Evolutionary conservation across 1,140 invertebrate species (phyloP), one percentile per base, ranked within the genome.

Genomic region (Saccostrea cuccullata): DNA sequence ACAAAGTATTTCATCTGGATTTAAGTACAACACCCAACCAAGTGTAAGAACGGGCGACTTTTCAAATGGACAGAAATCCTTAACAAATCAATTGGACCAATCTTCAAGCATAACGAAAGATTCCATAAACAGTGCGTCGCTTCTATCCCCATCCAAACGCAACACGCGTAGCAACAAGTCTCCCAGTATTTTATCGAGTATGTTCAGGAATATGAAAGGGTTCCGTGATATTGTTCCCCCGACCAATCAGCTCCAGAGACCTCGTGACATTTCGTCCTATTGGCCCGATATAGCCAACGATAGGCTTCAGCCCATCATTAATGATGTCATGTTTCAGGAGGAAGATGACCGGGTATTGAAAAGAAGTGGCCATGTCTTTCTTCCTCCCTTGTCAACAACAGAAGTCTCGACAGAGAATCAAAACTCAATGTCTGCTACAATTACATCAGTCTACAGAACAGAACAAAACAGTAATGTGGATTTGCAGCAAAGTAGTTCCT

Each of bases 251-350:
- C 70, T 77, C 5, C 70, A 77, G 11, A 77, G 70, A 36, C 30
- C 70, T 12, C 70, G 70, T 30, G 70, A 77, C 15, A 77, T 77
- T 77, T 77, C 70, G 1, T 77, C 70, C 26, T 77, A 77, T 11
- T 77, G 70, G 70, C 70, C 70, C 2, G 70, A 77, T 36, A 77
- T 77, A 2, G 70, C 70, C 3, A 77, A 77, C 13, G 70, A 77
- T 11, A 77, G 30, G 17, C 70, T 77, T 77, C 70, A 77, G 70
- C 70, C 70, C 26, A 30, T 36, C 8, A 4, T 26, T 0, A 30
- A 13, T 15, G 70, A 77, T 13, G 23, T 13, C 2, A 15, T 77
- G 3, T 77, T 30, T 36, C 70, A 77, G 13, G 70, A 77, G 15
- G 70, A 77, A 26, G 70, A 77, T 17, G 11, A 13, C 26, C 70